phyloP scores from a whole-genome alignment of 2,888 invertebrate species.

The Agapostemon virescens region DNA sequence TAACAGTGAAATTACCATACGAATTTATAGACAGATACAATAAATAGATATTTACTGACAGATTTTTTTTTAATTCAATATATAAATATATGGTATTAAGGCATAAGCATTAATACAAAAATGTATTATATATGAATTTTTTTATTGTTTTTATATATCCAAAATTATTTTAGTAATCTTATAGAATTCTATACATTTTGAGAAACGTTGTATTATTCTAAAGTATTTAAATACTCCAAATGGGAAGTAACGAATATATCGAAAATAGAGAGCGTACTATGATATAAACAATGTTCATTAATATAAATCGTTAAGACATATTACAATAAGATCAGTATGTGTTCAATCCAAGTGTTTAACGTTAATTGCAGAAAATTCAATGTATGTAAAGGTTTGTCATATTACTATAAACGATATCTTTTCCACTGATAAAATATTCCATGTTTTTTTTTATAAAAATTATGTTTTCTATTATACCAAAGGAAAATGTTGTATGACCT shows the following conservation, averaged over 20 bases:
- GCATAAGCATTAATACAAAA: background rate
- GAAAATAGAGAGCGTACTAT: background rate
- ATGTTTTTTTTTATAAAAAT: background rate
- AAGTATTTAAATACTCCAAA: background rate
- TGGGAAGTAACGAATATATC: background rate
- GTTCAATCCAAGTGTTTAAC: background rate
- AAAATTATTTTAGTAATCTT: background rate
- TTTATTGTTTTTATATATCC: background rate
- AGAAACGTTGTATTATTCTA: background rate
- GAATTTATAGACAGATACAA: background rate
- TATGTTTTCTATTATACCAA: background rate
- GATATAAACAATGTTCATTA: background rate
- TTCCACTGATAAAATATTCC: background rate
- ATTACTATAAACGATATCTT: background rate
- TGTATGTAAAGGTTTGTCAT: background rate
- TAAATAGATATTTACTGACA: background rate
- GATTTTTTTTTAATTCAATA: conserved; percentile 2
- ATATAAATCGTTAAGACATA: background rate
- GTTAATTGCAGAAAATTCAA: background rate
- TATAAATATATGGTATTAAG: background rate
- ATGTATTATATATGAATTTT: background rate
- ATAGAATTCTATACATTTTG: background rate
- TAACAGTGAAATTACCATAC: background rate
- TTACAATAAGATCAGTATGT: background rate
- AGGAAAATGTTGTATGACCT: no score